phyloP scores from a whole-genome alignment of 2,113 vertebrate species.

The Myrmecophaga tridactyla region DNA sequence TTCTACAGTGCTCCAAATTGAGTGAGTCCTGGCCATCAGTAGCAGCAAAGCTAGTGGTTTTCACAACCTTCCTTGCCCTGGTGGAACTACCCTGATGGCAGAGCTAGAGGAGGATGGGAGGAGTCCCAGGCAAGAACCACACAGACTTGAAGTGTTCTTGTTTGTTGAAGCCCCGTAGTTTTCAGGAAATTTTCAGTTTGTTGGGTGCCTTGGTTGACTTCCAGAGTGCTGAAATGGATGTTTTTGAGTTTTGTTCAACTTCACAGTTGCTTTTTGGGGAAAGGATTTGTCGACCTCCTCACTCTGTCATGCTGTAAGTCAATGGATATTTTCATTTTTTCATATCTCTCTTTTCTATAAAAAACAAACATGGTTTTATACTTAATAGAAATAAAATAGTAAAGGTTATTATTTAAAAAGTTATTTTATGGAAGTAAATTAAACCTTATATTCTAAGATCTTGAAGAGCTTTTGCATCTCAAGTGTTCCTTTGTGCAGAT shows the following conservation, averaged over 20 bases:
- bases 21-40: background rate
- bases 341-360: background rate
- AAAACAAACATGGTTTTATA: constrained; percentile 7
- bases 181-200: background rate
- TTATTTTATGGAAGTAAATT: constrained; percentile 2
- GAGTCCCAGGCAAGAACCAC: background rate
- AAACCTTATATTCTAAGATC: background rate
- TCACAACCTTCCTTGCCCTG: background rate
- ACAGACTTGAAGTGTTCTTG: background rate
- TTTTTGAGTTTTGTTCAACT: background rate
- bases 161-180: background rate
- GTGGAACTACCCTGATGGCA: background rate
- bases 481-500: constrained; percentile 81
- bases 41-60: background rate
- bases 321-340: background rate
- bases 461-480: background rate
- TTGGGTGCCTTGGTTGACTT: background rate
- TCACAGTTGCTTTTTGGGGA: background rate
- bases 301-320: background rate
- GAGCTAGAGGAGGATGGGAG: background rate
- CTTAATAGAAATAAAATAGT: background rate
- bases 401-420: constrained; percentile 17
- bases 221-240: background rate
- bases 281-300: background rate
- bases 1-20: background rate